Conservation (phyloP, 2,113 vertebrate species). For the Amphilophus citrinellus region DNA sequence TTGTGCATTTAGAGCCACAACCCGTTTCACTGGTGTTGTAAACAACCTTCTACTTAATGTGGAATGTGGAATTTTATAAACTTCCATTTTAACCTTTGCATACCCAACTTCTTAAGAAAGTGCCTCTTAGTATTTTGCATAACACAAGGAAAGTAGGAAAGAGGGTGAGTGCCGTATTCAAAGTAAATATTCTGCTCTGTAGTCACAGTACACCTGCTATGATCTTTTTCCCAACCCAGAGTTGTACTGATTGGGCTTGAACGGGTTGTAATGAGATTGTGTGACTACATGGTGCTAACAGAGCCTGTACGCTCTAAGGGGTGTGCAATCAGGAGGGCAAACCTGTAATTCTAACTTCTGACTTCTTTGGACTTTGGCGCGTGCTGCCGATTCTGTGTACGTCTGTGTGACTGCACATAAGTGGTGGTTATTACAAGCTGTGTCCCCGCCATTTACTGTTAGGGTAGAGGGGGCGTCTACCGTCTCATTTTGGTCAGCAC, state of each 20-base stretch:
- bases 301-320: constrained; percentile 23
- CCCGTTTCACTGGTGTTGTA: neutral
- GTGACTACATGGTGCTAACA: constrained; percentile 21
- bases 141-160: neutral
- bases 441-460: constrained; percentile 32
- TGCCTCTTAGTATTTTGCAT: neutral
- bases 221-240: constrained; percentile 39
- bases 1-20: neutral
- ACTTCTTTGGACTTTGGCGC: constrained; percentile 34
- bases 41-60: neutral
- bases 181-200: constrained; percentile 19
- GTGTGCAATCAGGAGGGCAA: constrained; percentile 65
- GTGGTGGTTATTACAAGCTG: constrained; percentile 53
- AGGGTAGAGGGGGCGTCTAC: constrained; percentile 30
- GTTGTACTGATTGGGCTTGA: constrained; percentile 58
- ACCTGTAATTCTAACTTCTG: constrained; percentile 62
- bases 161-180: constrained; percentile 12
- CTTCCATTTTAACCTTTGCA: neutral
- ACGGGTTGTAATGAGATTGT: constrained; percentile 39
- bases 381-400: constrained; percentile 17
- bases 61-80: neutral
- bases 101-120: neutral
- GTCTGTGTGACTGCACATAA: constrained; percentile 31
- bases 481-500: constrained; percentile 66
- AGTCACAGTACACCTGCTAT: constrained; percentile 18